These are phyloP conservation scores for Herminia tarsipennalis DNA, from an alignment of 2,888 invertebrate species.

Conservation along the genomic window DNA sequence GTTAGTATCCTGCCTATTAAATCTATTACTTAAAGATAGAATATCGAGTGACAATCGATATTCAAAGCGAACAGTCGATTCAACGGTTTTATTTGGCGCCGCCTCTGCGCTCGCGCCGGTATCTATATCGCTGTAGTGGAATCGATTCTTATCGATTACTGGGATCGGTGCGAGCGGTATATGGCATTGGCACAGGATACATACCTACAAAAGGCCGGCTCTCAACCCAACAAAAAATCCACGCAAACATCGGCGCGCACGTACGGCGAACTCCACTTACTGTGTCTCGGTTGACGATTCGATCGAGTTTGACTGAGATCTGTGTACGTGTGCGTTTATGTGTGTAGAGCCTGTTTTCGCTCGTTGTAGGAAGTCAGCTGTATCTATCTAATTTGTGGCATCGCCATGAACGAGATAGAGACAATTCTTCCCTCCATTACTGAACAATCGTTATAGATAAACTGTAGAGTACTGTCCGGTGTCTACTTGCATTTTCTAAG, in stretches of 20 bases:
- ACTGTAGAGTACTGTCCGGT: conserved; percentile 32
- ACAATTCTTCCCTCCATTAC: conserved; percentile 46
- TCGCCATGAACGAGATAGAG: conserved; percentile 45
- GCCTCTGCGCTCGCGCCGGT: no score
- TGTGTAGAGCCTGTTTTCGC: no score
- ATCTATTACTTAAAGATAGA: not conserved
- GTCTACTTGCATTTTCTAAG: conserved; percentile 31
- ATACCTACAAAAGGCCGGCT: no score
- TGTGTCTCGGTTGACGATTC: no score
- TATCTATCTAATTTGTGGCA: no score
- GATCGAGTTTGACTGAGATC: no score
- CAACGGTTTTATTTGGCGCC: conserved; percentile 41
- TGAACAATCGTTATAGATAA: conserved; percentile 45
- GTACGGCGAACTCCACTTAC: no score
- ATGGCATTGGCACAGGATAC: no score
- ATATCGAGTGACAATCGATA: conserved; percentile 30
- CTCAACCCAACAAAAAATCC: no score
- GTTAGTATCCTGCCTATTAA: not conserved
- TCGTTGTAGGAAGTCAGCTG: no score
- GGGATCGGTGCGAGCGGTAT: conserved; percentile 46
- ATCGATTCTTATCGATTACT: conserved; percentile 44
- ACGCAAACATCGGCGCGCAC: no score
- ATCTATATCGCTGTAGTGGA: conserved; percentile 33
- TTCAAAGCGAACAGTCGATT: conserved; percentile 31
- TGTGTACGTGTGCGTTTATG: no score